Base-by-base conservation (phyloP, 1,140 invertebrate species). In the Diploscapter pachys region DNA sequence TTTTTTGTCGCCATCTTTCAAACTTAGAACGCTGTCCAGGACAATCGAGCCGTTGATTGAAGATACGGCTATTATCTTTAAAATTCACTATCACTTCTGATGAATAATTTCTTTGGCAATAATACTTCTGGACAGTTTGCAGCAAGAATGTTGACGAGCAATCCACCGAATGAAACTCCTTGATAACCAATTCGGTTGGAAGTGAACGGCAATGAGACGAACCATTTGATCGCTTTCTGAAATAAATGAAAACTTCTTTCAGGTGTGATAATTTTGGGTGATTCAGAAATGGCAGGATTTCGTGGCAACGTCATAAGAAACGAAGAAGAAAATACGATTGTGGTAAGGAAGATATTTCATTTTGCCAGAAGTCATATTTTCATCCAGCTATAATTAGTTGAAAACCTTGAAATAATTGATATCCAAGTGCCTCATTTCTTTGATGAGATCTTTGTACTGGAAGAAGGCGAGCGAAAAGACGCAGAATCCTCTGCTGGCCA, bases 401-500 rank as follows among this genome's bases (percentile, higher is more conserved):
- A 9, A 9, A 9, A 65, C 63, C 6, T 31, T 65, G 31, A 65
- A 65, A 65, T 65, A 65, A 8, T 65, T 50, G 13, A 65, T 9
- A 9, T 65, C 63, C 9, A 65, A 13, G 63, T 65, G 9, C 1
- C 1, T 6, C 63, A 65, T 65, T 6, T 8, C 51, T 8, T 8
- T 65, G 13, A 50, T 8, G 13, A 65, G 51, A 31, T 65, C 63
- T 31, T 65, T 65, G 63, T 65, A 65, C 8, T 8, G 31, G 63
- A 65, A 65, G 31, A 9, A 65, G 8, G 63, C 63, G 13, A 65
- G 6, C 6, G 31, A 13, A 2, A 65, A 31, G 8, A 65, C 63
- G 31, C 63, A 65, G 31, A 65, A 65, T 9, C 63, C 63, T 31
- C 51, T 50, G 31, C 63, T 65, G 31, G 63, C 63, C 13, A 65